phyloP scores from a whole-genome alignment of 2,797 vertebrate species.

The Mus caroli region DNA sequence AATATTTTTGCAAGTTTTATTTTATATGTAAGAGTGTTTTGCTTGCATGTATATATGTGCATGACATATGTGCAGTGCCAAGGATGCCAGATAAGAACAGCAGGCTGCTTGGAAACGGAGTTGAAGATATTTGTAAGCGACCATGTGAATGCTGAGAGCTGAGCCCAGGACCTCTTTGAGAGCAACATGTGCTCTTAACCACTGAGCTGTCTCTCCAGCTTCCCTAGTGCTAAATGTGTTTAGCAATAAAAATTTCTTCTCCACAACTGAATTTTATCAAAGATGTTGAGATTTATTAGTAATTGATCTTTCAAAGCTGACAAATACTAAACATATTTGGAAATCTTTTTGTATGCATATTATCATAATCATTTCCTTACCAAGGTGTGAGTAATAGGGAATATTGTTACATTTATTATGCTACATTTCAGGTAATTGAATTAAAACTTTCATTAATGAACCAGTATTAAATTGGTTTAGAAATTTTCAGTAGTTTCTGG shows the following conservation, averaged over 20 bases:
- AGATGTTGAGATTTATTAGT: conserved; percentile 25
- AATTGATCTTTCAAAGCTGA: conserved; percentile 30
- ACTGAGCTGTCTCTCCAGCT: background rate
- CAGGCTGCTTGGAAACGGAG: background rate
- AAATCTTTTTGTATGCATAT: background rate
- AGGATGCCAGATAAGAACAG: background rate
- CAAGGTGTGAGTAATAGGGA: background rate
- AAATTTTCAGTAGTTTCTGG: background rate
- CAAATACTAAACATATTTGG: conserved; percentile 5
- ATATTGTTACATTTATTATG: background rate
- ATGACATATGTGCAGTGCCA: background rate
- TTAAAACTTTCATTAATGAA: background rate
- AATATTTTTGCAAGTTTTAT: background rate
- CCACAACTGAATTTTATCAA: background rate
- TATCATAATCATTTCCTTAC: background rate
- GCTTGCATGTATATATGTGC: background rate
- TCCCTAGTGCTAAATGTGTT: background rate
- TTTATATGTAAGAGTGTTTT: background rate
- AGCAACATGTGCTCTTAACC: background rate
- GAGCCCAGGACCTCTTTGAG: background rate
- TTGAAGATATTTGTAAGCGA: background rate
- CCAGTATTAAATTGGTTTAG: background rate
- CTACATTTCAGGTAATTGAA: background rate
- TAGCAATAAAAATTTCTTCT: conserved; percentile 31
- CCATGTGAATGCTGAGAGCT: background rate